These are phyloP conservation scores for Augochlora pura DNA, from an alignment of 1,140 invertebrate genomes.

Conservation along the genomic window DNA sequence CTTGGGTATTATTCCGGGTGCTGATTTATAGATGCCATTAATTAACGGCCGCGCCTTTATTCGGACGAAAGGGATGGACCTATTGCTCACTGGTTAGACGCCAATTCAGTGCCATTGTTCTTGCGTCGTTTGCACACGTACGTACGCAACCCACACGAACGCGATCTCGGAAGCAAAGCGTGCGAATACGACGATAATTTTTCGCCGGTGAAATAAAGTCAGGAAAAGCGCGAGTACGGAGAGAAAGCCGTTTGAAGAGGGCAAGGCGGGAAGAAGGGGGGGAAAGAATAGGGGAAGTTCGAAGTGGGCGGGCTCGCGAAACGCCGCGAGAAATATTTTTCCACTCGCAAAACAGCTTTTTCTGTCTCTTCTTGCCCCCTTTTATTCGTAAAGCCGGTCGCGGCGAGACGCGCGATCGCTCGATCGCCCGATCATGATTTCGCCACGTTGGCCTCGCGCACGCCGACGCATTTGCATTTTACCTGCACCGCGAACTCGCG, in stretches of 20 bases:
- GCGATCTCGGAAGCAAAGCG: conserved; percentile 19
- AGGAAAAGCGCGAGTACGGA: conserved; percentile 65
- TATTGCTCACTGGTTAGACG: conserved; percentile 80
- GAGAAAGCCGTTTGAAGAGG: conserved; percentile 57
- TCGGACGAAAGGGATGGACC: conserved; percentile 78
- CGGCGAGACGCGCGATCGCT: background rate
- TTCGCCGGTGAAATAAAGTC: conserved; percentile 72
- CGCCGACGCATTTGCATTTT: too few species aligned
- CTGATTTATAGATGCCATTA: conserved; percentile 79
- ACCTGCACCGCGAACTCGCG: too few species aligned
- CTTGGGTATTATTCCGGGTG: conserved; percentile 78
- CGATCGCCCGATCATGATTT: too few species aligned
- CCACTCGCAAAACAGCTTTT: conserved; percentile 61
- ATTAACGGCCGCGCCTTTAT: conserved; percentile 79
- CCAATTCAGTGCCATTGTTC: conserved; percentile 79
- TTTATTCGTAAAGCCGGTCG: conserved; percentile 7
- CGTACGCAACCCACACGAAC: conserved; percentile 33
- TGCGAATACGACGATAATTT: conserved; percentile 64
- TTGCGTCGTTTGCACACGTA: conserved; percentile 78
- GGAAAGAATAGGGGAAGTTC: conserved; percentile 63
- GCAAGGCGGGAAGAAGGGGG: conserved; percentile 60
- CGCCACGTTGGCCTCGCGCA: too few species aligned
- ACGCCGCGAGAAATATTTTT: conserved; percentile 75
- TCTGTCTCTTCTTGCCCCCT: conserved; percentile 26
- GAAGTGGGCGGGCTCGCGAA: conserved; percentile 62